Percentiles rank a stretch among this genome's conserved stretches.
Evolutionary conservation across 1,140 invertebrate species (phyloP).

Genomic region (Antheraea pernyi): DNA sequence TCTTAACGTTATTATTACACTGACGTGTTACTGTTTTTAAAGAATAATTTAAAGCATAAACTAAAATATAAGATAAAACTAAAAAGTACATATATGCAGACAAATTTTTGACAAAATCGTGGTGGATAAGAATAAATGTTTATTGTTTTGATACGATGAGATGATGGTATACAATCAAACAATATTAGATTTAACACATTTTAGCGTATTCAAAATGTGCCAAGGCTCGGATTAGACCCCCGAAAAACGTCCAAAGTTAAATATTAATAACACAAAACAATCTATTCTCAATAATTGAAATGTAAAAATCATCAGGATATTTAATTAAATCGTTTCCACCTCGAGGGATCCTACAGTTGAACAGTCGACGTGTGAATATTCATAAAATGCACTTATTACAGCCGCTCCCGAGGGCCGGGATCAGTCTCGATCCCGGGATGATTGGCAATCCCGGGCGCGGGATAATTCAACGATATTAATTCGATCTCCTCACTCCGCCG

Average conservation of each 20-base stretch:
- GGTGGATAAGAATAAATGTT: no score
- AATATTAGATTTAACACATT: not conserved
- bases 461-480: conserved; percentile 48
- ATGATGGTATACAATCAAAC: no score
- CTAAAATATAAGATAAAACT: no score
- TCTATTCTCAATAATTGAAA: not conserved
- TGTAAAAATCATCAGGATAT: not conserved
- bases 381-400: conserved; percentile 57
- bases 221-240: no score
- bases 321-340: not conserved
- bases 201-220: not conserved
- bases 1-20: no score
- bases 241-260: not conserved
- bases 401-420: conserved; percentile 21
- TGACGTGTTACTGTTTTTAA: no score
- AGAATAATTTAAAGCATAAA: no score
- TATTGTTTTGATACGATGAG: no score
- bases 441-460: conserved; percentile 52
- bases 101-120: no score
- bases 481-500: conserved; percentile 25
- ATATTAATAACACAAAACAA: not conserved
- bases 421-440: conserved; percentile 53
- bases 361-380: conserved; percentile 23
- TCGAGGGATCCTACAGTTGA: not conserved
- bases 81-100: no score